Evolutionary conservation across 2,797 vertebrate species (phyloP).

Genomic region (Peromyscus eremicus): DNA sequence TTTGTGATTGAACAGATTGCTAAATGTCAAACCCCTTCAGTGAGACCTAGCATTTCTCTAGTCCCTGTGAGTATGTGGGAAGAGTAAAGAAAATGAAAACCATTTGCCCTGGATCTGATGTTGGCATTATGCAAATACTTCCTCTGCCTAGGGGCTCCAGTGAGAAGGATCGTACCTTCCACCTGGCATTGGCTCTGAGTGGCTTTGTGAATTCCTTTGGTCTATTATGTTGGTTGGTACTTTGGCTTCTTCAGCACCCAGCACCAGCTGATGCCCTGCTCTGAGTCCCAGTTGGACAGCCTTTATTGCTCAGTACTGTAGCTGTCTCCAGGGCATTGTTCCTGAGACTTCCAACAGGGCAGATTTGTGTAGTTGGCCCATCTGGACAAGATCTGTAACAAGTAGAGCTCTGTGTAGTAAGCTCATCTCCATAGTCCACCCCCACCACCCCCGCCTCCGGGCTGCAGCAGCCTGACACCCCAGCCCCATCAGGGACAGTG

Average conservation of each 20-base stretch:
- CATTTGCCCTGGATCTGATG: conserved; percentile 52
- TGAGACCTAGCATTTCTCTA: neutral
- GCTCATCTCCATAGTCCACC: conserved; percentile 83
- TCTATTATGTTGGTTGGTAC: conserved; percentile 80
- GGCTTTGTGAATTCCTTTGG: conserved; percentile 79
- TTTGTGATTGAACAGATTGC: neutral
- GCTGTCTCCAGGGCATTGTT: conserved; percentile 84
- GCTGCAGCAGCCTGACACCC: conserved; percentile 83
- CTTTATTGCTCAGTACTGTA: conserved; percentile 79
- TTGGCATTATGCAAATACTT: conserved; percentile 3
- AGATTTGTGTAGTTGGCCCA: conserved; percentile 85
- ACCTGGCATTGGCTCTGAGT: conserved; percentile 78
- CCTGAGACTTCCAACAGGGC: conserved; percentile 84
- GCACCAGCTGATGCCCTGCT: conserved; percentile 82
- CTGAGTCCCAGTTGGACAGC: conserved; percentile 78
- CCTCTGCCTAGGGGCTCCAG: neutral
- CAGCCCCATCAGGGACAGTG: conserved; percentile 70
- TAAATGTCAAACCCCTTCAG: conserved; percentile 31
- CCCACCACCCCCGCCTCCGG: conserved; percentile 62
- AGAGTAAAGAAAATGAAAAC: conserved; percentile 60
- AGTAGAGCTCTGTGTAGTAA: conserved; percentile 82
- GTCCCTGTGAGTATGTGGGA: neutral
- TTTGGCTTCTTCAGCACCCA: conserved; percentile 79
- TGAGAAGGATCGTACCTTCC: conserved; percentile 62
- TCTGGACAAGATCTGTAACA: conserved; percentile 84